These are phyloP conservation scores for Heterodera filipjevi DNA, from an alignment of 2,888 invertebrate genomes.

Conservation along the genomic window DNA sequence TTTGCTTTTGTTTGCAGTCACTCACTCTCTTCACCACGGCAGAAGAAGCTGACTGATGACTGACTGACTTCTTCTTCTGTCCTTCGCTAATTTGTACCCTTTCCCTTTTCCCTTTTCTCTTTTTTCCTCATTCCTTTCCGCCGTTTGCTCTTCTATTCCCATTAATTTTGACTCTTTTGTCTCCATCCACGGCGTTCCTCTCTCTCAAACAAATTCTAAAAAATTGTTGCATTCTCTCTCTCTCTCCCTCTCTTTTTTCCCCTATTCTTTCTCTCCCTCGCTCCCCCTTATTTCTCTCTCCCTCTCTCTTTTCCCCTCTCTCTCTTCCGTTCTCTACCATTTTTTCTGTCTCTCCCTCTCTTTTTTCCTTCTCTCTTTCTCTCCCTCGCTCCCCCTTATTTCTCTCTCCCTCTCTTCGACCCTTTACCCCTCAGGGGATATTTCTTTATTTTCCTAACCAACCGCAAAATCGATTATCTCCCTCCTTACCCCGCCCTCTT, in stretches of 20 bases:
- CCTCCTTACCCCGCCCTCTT: not conserved
- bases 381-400: not conserved
- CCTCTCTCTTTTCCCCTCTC: not conserved
- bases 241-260: not conserved
- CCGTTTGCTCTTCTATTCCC: not conserved
- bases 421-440: conserved; percentile 1
- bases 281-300: not conserved
- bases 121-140: not conserved
- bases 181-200: not conserved
- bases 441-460: not conserved
- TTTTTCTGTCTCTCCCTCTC: no score
- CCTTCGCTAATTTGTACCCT: not conserved
- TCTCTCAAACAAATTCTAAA: not conserved
- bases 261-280: not conserved
- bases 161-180: not conserved
- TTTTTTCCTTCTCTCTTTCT: not conserved
- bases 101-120: not conserved
- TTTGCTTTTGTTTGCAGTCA: conserved; percentile 3
- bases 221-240: conserved; percentile 6
- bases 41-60: not conserved
- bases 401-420: not conserved
- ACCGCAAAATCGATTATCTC: conserved; percentile 21
- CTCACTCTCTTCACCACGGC: not conserved
- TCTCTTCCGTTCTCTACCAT: not conserved
- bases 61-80: not conserved